A percentile compares a stretch with the other conserved stretches of the same genome.
Conservation (phyloP, 2,888 invertebrate genomes). For the Patella caerulea region DNA sequence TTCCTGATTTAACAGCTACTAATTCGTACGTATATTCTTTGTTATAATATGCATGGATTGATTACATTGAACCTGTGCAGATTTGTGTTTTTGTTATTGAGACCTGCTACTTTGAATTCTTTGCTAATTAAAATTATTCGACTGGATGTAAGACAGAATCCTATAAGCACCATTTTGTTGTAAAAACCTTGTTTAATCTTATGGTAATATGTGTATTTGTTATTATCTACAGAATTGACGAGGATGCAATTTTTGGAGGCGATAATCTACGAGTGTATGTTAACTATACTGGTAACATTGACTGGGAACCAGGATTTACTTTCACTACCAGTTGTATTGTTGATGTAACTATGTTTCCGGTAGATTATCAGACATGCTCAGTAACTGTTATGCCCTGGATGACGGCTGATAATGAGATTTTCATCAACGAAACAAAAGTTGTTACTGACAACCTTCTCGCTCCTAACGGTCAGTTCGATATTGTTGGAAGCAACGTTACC, state of each 20-base stretch:
- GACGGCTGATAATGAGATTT: neutral
- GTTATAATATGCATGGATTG: too few relatives aligned
- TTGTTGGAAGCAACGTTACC: neutral
- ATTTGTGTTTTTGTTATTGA: too few relatives aligned
- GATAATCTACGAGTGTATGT: neutral
- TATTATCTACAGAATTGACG: too few relatives aligned
- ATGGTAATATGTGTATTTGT: too few relatives aligned
- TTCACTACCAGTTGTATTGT: neutral
- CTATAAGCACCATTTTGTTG: too few relatives aligned
- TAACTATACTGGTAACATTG: neutral
- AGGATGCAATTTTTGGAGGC: neutral
- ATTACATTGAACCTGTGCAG: too few relatives aligned
- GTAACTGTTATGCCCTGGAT: neutral
- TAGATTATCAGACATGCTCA: neutral
- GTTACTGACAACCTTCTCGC: neutral
- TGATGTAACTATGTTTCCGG: neutral
- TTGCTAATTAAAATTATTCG: too few relatives aligned
- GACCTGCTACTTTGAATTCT: too few relatives aligned
- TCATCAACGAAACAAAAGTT: neutral
- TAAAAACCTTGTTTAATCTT: too few relatives aligned
- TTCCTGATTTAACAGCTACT: conserved; percentile 27
- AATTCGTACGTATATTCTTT: conserved; percentile 13
- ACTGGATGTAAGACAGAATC: too few relatives aligned
- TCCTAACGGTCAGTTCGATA: conserved; percentile 1
- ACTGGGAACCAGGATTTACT: neutral